Percentiles rank a stretch among this genome's conserved stretches.
These are phyloP conservation scores for Euzetes globulus DNA, from an alignment of 2,888 invertebrate species.

Conservation along the genomic window DNA sequence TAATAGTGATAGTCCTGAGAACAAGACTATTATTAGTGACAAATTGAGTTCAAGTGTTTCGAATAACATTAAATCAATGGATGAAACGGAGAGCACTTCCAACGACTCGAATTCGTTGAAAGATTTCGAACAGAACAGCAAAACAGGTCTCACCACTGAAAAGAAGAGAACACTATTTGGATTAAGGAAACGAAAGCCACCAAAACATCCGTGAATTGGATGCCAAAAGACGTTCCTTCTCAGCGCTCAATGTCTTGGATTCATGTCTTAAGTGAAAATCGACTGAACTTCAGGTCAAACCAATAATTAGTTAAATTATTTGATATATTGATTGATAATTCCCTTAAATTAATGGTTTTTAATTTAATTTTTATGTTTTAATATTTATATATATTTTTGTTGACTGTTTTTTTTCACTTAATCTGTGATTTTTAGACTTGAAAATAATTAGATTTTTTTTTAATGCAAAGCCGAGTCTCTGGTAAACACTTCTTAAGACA, in stretches of 20 bases:
- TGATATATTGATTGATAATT: no score
- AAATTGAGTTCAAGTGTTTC: not conserved
- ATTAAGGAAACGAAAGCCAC: not conserved
- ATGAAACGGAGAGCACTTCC: not conserved
- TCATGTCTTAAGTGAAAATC: no score
- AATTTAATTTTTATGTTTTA: no score
- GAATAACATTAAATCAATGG: not conserved
- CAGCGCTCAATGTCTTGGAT: not conserved
- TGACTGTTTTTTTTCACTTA: no score
- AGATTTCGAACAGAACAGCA: not conserved
- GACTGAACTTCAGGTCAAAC: not conserved
- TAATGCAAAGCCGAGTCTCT: no score
- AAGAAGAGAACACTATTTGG: constrained; percentile 8
- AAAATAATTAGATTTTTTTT: no score
- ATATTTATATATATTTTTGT: no score
- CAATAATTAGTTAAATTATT: no score
- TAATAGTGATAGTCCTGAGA: not conserved
- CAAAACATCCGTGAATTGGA: not conserved
- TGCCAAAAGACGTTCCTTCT: not conserved
- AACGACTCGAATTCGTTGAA: not conserved
- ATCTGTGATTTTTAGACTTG: no score
- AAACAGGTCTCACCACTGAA: not conserved
- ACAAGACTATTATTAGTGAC: not conserved
- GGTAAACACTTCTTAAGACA: no score
- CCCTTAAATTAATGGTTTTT: no score